Evolutionary conservation across 2,888 invertebrate genomes (phyloP), one percentile per base, ranked within the genome.

Genomic region (Gibbula magus): DNA sequence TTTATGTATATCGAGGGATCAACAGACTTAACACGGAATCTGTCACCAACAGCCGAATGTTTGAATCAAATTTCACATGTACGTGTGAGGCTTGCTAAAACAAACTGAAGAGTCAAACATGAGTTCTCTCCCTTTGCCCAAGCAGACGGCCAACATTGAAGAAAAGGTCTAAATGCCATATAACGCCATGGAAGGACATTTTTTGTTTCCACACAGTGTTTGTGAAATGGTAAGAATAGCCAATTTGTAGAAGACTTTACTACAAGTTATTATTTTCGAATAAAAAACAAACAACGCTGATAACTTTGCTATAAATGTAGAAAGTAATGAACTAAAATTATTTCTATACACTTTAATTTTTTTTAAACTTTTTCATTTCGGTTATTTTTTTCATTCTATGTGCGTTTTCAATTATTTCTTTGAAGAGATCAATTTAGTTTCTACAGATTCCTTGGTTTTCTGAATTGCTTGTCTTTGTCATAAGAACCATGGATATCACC

Each of bases 121-220:
- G 61, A 70, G 35, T 32, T 70, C 16, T 70, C 39, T 70, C 70
- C 70, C 35, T 35, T n/a, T 32, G 32, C 32, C 29, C 16, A 35
- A 67, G 67, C 29, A 70, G 70, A 70, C 32, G 29, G 32, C 61
- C 39, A 39, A 70, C 70, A 70, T 70, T 70, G 35, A n/a, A 18
- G 39, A 35, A 18, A 70, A 18, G 20, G 4, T 8, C 10, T 7
- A 70, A 70, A 70, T 70, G 25, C 20, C 20, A 35, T n/a, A n/a
- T 20, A 39, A 35, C 18, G 35, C 16, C 70, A 20, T 39, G 35
- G 18, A 20, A 70, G 2, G 39, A 70, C 70, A 35, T 1, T 70
- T 39, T 67, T 70, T 35, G 70, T 70, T 18, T 35, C 16, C 4
- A 18, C 35, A 70, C 39, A 39, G n/a, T 20, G 70, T 35, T n/a